Base-by-base conservation (phyloP, 2,797 vertebrate genomes). In the Borostomias antarcticus region DNA sequence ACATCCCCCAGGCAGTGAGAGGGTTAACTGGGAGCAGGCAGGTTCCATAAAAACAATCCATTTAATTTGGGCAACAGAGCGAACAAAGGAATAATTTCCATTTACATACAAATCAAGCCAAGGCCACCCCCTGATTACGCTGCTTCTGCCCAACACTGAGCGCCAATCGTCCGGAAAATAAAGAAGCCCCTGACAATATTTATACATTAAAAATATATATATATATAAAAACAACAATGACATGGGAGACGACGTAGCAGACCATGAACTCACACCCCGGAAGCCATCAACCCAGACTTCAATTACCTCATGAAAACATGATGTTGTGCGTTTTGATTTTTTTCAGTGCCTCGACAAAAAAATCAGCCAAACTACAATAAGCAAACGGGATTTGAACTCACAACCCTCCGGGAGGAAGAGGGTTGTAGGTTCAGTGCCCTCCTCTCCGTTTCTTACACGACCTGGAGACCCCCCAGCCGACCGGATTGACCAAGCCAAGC, bases 81-180 rank as follows among this genome's bases (percentile, higher is more conserved):
- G 52, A 68, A 61, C 32, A 29, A 40, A 61, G 58, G 26, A 48
- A 33, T 54, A 11, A 23, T 61, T 48, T 19, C 28, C 29, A 70
- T 60, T 47, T 58, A 13, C 63, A 68, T 61, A 32, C 54, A 69
- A 66, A 70, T 69, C 67, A 67, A 64, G 13, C 45, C 19, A 28
- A 37, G 35, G 19, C 59, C 28, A 8, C 52, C 58, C 45, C 57
- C 30, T 40, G 37, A 67, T 53, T 10, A 23, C 29, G 32, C 35
- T 17, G 19, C 58, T 35, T 56, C 59, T 53, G 50, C 35, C 60
- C 5, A 4, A 2, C 7, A 59, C 54, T 35, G 19, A 28, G 19
- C 28, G 5, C 23, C 61, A 54, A 66, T 57, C 51, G 28, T 32
- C 45, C 45, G 1, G 30, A 54, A 52, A 64, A 43, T 28, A 64